Evolutionary conservation across 2,888 invertebrate genomes (phyloP).

Genomic region (Mesoligia furuncula): DNA sequence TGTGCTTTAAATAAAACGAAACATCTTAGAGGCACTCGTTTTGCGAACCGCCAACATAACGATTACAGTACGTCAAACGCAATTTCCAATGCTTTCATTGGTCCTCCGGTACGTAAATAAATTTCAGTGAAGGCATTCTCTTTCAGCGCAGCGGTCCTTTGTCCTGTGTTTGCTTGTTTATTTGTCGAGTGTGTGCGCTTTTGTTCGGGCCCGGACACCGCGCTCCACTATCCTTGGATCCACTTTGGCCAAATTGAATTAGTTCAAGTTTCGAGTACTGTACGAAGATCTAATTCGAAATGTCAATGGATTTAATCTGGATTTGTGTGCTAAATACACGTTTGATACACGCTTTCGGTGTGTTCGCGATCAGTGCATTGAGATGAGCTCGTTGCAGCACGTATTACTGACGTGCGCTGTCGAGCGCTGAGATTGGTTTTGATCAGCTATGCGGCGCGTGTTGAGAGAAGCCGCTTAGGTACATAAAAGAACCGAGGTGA

Average conservation of each 20-base stretch:
- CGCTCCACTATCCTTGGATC: conserved; percentile 73
- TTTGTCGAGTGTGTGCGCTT: conserved; percentile 75
- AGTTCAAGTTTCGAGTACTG: conserved; percentile 75
- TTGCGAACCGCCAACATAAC: conserved; percentile 63
- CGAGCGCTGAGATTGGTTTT: neutral
- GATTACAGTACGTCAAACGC: conserved; percentile 68
- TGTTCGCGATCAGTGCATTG: conserved; percentile 35
- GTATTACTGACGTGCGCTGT: conserved; percentile 8
- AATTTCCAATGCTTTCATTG: conserved; percentile 72
- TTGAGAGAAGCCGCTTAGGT: neutral
- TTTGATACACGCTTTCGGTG: conserved; percentile 37
- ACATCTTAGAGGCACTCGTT: conserved; percentile 60
- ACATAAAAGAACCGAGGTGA: neutral
- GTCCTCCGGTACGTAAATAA: conserved; percentile 73
- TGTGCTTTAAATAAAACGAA: conserved; percentile 60
- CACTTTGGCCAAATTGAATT: conserved; percentile 83
- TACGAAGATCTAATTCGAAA: conserved; percentile 80
- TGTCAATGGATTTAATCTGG: conserved; percentile 86
- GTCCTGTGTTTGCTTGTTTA: conserved; percentile 75
- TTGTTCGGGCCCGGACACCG: conserved; percentile 72
- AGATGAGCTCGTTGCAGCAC: conserved; percentile 28
- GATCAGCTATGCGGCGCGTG: conserved; percentile 19
- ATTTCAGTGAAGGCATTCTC: conserved; percentile 73
- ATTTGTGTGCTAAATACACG: conserved; percentile 74
- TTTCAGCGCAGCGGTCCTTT: conserved; percentile 73